Evolutionary conservation across 2,888 invertebrate genomes (phyloP).

Genomic region (Drosophila fulvimacula): DNA sequence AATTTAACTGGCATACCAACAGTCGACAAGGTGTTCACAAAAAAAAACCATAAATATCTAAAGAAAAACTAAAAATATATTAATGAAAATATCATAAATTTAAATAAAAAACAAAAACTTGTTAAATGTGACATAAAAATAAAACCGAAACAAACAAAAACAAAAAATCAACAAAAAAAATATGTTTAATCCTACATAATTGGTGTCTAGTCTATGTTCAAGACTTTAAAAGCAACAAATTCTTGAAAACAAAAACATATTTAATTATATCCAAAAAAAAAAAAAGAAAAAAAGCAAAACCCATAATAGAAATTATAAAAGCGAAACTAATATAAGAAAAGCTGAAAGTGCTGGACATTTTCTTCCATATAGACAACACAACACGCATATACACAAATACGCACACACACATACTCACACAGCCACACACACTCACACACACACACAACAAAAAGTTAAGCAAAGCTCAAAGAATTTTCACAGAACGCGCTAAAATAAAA

Average conservation of each 20-base stretch:
- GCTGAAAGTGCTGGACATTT: slow-evolving; percentile 85
- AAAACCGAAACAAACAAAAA: slow-evolving; percentile 29
- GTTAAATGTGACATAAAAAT: slow-evolving; percentile 46
- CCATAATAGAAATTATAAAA: slow-evolving; percentile 35
- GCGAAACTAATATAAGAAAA: slow-evolving; percentile 61
- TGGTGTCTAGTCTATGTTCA: slow-evolving; percentile 83
- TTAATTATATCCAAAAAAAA: slow-evolving; percentile 41
- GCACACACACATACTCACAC: slow-evolving; percentile 26
- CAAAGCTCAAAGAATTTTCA: slow-evolving; percentile 67
- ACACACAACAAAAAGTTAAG: slow-evolving; percentile 45
- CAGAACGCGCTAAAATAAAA: slow-evolving; percentile 35
- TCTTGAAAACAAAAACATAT: slow-evolving; percentile 53
- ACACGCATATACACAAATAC: slow-evolving; percentile 35
- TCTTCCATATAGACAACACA: slow-evolving; percentile 64
- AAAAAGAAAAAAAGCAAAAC: slow-evolving; percentile 30
- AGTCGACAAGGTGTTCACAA: slow-evolving; percentile 74
- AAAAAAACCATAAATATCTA: slow-evolving; percentile 21
- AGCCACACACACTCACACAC: slow-evolving; percentile 19
- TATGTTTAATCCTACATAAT: slow-evolving; percentile 71
- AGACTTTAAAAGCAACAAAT: slow-evolving; percentile 81
- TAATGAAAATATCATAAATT: slow-evolving; percentile 37
- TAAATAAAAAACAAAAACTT: slow-evolving; percentile 22
- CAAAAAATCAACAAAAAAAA: slow-evolving; percentile 35
- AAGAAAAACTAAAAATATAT: slow-evolving; percentile 30
- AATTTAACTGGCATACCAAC: slow-evolving; percentile 77